Percentiles rank a stretch among this genome's conserved stretches.
phyloP scores from a whole-genome alignment of 2,113 vertebrate genomes.

The Erinaceus europaeus region DNA sequence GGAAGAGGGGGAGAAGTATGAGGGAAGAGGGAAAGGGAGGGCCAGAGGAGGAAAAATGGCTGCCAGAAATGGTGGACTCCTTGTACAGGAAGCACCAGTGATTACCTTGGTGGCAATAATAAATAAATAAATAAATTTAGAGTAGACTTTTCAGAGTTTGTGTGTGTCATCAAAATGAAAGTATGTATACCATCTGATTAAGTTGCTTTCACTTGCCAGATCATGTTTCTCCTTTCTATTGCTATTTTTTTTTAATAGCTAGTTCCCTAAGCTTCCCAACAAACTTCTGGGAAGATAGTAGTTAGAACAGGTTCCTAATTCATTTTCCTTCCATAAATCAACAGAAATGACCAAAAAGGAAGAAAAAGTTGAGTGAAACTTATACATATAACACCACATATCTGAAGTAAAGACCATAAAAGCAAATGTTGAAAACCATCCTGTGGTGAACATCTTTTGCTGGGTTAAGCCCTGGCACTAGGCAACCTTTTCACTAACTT shows the following conservation, averaged over 20 bases:
- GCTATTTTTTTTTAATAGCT: too few species aligned
- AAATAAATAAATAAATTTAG: too few species aligned
- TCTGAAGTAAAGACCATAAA: constrained; percentile 23
- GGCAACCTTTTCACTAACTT: background rate
- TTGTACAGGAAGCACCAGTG: too few species aligned
- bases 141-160: constrained; percentile 1
- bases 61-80: too few species aligned
- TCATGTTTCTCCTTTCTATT: constrained; percentile 28
- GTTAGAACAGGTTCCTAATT: constrained; percentile 2
- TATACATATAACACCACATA: constrained; percentile 6
- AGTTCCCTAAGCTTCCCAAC: constrained; percentile 21
- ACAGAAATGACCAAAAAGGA: background rate
- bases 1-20: too few species aligned
- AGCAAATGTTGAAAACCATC: constrained; percentile 1
- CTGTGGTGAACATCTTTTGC: background rate
- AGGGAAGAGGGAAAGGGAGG: too few species aligned
- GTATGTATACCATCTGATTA: background rate
- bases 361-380: constrained; percentile 23
- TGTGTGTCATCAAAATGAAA: background rate
- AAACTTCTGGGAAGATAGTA: constrained; percentile 17
- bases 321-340: constrained; percentile 5
- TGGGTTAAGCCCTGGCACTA: background rate
- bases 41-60: too few species aligned
- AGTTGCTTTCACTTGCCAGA: background rate
- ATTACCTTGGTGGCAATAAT: too few species aligned